These are phyloP conservation scores for Habroteleia sp. DNA, from an alignment of 2,888 invertebrate genomes.

Conservation along the genomic window DNA sequence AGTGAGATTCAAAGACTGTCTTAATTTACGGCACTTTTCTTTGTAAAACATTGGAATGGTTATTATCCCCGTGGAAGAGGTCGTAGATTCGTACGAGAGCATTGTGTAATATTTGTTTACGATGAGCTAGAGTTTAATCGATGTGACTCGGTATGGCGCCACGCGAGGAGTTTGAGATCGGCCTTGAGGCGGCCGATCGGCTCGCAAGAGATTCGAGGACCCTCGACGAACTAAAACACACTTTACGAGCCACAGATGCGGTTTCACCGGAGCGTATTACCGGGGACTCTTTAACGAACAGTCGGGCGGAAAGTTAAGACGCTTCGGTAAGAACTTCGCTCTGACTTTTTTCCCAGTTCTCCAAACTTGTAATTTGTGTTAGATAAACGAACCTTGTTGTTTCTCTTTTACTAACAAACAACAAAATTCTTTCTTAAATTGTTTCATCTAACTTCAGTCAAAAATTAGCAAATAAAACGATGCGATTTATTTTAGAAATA, in stretches of 20 bases:
- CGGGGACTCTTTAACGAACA: constrained; percentile 23
- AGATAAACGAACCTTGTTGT: too few species aligned
- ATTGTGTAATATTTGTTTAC: constrained; percentile 45
- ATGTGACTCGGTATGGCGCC: constrained; percentile 41
- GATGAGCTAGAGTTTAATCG: constrained; percentile 45
- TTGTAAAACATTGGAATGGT: too few species aligned
- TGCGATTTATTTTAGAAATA: constrained; percentile 34
- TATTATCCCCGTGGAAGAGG: neutral
- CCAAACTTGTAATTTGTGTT: too few species aligned
- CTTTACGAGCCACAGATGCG: constrained; percentile 51
- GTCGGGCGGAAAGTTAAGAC: constrained; percentile 23
- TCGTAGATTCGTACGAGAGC: constrained; percentile 2
- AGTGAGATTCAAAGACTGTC: too few species aligned
- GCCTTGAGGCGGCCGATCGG: constrained; percentile 39
- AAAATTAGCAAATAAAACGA: too few species aligned
- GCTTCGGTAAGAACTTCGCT: constrained; percentile 5
- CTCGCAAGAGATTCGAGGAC: constrained; percentile 46
- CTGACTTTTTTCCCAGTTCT: neutral
- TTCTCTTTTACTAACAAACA: too few species aligned
- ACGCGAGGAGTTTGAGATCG: constrained; percentile 1
- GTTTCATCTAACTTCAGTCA: too few species aligned
- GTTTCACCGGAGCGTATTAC: constrained; percentile 33
- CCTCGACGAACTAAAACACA: constrained; percentile 50
- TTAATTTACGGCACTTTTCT: too few species aligned
- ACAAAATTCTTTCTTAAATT: too few species aligned